Evolutionary conservation across 2,888 invertebrate genomes (phyloP).

Genomic region (Heliconius hortense): DNA sequence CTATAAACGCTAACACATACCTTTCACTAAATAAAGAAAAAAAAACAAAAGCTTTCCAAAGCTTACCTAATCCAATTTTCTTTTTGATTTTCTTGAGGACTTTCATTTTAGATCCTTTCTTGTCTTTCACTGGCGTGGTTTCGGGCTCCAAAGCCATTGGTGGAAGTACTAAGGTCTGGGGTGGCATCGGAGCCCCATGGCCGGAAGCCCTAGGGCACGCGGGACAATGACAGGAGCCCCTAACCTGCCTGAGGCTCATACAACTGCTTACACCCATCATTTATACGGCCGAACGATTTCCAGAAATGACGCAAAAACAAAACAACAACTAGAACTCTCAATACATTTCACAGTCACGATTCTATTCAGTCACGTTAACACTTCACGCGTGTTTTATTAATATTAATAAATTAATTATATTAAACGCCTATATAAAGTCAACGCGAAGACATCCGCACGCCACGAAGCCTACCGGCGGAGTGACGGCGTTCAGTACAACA

Average conservation of each 20-base stretch:
- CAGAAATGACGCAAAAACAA: conserved; percentile 21
- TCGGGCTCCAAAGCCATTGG: conserved; percentile 75
- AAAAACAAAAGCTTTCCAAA: conserved; percentile 25
- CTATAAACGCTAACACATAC: background rate
- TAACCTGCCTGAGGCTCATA: conserved; percentile 80
- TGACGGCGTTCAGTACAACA: conserved; percentile 44
- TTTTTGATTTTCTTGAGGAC: conserved; percentile 94
- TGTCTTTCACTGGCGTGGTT: conserved; percentile 74
- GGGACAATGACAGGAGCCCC: conserved; percentile 81
- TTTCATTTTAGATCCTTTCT: conserved; percentile 88
- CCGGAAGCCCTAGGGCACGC: conserved; percentile 76
- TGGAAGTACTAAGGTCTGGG: conserved; percentile 73
- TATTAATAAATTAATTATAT: background rate
- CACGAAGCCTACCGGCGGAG: conserved; percentile 66
- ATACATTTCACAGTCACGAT: conserved; percentile 46
- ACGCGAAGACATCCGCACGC: conserved; percentile 65
- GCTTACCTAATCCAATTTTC: conserved; percentile 93
- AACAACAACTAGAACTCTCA: conserved; percentile 39
- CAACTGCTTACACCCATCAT: conserved; percentile 82
- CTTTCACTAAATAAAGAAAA: background rate
- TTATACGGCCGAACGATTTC: conserved; percentile 50
- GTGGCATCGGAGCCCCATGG: conserved; percentile 67
- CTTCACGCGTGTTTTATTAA: conserved; percentile 41
- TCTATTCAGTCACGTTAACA: conserved; percentile 43
- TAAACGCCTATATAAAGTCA: conserved; percentile 30